A percentile compares a stretch with the other conserved stretches of the same genome.
phyloP scores from a whole-genome alignment of 1,140 invertebrate genomes.

The Drusus annulatus region DNA sequence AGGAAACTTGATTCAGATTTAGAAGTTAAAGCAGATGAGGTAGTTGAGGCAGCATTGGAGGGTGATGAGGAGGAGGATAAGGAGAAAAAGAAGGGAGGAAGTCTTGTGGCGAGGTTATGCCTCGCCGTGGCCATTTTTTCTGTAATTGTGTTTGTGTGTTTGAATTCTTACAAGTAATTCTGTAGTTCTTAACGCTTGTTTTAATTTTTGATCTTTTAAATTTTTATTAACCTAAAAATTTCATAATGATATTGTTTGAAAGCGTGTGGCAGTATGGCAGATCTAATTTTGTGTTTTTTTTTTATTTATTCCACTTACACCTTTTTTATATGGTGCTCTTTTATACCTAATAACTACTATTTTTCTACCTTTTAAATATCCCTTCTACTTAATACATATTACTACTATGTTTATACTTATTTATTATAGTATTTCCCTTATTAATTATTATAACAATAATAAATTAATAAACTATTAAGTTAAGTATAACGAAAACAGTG shows the following conservation, averaged over 20 bases:
- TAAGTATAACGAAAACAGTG: constrained; percentile 41
- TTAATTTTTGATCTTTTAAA: constrained; percentile 44
- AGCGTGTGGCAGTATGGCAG: not conserved
- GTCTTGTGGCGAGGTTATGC: constrained; percentile 65
- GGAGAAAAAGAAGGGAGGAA: constrained; percentile 61
- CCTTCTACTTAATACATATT: constrained; percentile 7
- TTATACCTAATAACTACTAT: not conserved
- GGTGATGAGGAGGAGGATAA: constrained; percentile 45
- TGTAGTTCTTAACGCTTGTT: constrained; percentile 17
- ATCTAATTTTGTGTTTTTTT: constrained; percentile 8
- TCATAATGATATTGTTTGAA: constrained; percentile 35
- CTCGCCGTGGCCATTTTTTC: constrained; percentile 69
- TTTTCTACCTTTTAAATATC: constrained; percentile 12
- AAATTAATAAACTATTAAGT: constrained; percentile 6
- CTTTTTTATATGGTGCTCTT: constrained; percentile 32
- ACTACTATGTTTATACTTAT: constrained; percentile 17
- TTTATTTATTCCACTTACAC: constrained; percentile 15
- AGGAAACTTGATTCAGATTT: constrained; percentile 68
- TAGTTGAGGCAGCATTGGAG: constrained; percentile 25
- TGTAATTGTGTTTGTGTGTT: constrained; percentile 66
- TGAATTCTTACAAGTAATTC: constrained; percentile 55
- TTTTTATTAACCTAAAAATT: constrained; percentile 44
- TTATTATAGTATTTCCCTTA: constrained; percentile 28
- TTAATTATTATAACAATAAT: not conserved
- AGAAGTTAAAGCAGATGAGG: constrained; percentile 58